Percentiles rank a stretch among this genome's conserved stretches.
These are phyloP conservation scores for Notothenia coriiceps DNA, from an alignment of 2,113 vertebrate species.

Conservation along the genomic window DNA sequence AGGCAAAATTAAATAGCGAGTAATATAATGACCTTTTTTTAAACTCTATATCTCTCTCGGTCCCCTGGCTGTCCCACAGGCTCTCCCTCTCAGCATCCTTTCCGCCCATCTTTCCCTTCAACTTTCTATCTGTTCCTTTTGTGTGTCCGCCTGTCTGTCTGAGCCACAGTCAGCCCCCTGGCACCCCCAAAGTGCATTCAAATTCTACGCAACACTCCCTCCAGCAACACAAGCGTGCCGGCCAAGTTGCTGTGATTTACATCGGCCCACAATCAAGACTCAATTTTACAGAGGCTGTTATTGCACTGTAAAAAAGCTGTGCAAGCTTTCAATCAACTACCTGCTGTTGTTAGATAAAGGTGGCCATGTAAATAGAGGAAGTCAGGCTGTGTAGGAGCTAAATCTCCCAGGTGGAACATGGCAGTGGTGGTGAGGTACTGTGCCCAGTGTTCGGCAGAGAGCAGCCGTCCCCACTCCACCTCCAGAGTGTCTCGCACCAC, in stretches of 20 bases:
- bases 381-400: conserved; percentile 47
- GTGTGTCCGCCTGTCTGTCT: conserved; percentile 37
- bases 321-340: conserved; percentile 71
- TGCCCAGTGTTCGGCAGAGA: conserved; percentile 42
- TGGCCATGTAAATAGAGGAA: conserved; percentile 71
- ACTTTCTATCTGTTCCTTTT: conserved; percentile 45
- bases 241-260: conserved; percentile 71
- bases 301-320: conserved; percentile 60
- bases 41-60: conserved; percentile 7
- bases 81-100: conserved; percentile 8
- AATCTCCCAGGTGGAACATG: conserved; percentile 66
- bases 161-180: conserved; percentile 51
- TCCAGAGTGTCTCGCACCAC: conserved; percentile 50
- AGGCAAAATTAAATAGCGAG: conserved; percentile 30
- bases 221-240: conserved; percentile 38
- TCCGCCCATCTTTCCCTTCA: conserved; percentile 27
- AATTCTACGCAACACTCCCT: conserved; percentile 62
- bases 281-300: conserved; percentile 71
- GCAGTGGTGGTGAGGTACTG: conserved; percentile 43
- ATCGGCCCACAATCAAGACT: conserved; percentile 66
- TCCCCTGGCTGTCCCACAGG: conserved; percentile 22
- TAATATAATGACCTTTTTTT: conserved; percentile 24
- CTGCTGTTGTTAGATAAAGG: conserved; percentile 76
- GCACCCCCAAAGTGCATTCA: conserved; percentile 60
- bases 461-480: conserved; percentile 40